phyloP scores from a whole-genome alignment of 2,113 vertebrate genomes.

The Lonchura striata region DNA sequence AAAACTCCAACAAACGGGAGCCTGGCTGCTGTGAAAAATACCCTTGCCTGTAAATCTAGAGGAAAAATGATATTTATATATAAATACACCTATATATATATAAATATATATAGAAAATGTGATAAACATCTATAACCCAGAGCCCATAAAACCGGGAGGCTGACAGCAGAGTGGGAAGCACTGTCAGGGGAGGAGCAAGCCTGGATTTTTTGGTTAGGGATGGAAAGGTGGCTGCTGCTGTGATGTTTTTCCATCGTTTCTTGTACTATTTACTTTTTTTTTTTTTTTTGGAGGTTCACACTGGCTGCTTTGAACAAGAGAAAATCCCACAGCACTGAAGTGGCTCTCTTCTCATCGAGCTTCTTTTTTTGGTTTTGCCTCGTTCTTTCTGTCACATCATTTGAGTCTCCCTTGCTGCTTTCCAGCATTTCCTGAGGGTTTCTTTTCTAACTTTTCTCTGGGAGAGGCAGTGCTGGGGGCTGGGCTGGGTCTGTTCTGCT shows the following conservation, averaged over 20 bases:
- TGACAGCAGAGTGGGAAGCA: neutral
- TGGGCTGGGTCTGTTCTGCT: neutral
- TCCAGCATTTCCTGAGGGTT: neutral
- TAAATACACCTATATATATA: neutral
- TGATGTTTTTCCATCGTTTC: neutral
- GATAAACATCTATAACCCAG: conserved; percentile 11
- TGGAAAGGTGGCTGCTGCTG: neutral
- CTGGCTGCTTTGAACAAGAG: neutral
- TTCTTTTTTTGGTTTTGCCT: neutral
- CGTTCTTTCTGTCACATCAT: neutral
- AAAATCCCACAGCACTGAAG: neutral
- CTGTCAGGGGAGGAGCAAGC: neutral
- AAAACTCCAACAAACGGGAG: neutral
- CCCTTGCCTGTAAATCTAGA: neutral
- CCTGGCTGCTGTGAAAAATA: neutral
- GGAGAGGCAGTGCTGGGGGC: neutral
- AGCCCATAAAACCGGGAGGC: neutral
- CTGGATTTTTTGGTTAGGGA: neutral
- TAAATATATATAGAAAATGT: neutral
- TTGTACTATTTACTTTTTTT: neutral
- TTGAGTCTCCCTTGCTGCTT: neutral
- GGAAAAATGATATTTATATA: neutral
- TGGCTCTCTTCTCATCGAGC: neutral
- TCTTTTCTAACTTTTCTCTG: neutral
- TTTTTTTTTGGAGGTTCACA: neutral